Evolutionary conservation across 1,140 invertebrate species (phyloP).

Genomic region (Xylocopa sonorina): DNA sequence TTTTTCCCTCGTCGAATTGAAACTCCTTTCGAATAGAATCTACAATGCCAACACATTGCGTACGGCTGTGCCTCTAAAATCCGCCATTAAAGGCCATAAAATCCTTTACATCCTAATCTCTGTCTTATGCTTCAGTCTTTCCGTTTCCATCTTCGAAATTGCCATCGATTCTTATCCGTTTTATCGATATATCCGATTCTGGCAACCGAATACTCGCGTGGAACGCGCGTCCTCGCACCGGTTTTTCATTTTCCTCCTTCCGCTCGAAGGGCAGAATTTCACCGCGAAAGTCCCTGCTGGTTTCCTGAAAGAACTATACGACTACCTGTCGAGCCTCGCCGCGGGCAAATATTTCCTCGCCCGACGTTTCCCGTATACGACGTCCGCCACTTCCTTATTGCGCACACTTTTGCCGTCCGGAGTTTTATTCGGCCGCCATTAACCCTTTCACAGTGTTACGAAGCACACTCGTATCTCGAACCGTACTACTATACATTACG

Average conservation of each 20-base stretch:
- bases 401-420: not conserved
- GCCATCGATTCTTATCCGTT: too few species aligned
- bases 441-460: not conserved
- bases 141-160: too few species aligned
- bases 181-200: too few species aligned
- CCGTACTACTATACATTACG: not conserved
- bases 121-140: not conserved
- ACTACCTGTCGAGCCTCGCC: not conserved
- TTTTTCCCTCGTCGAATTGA: not conserved
- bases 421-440: not conserved
- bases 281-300: not conserved
- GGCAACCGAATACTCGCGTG: not conserved
- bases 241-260: constrained; percentile 11
- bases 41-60: not conserved
- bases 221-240: not conserved
- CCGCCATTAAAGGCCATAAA: not conserved
- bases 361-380: not conserved
- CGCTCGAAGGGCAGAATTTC: not conserved
- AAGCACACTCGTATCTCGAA: too few species aligned
- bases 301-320: not conserved
- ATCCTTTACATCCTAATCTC: too few species aligned
- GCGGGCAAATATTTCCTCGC: not conserved
- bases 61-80: not conserved
- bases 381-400: constrained; percentile 10
- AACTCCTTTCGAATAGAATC: not conserved